Percentiles rank a stretch among this genome's conserved stretches.
phyloP scores from a whole-genome alignment of 2,113 vertebrate genomes.

The Nycticryphes semicollaris region DNA sequence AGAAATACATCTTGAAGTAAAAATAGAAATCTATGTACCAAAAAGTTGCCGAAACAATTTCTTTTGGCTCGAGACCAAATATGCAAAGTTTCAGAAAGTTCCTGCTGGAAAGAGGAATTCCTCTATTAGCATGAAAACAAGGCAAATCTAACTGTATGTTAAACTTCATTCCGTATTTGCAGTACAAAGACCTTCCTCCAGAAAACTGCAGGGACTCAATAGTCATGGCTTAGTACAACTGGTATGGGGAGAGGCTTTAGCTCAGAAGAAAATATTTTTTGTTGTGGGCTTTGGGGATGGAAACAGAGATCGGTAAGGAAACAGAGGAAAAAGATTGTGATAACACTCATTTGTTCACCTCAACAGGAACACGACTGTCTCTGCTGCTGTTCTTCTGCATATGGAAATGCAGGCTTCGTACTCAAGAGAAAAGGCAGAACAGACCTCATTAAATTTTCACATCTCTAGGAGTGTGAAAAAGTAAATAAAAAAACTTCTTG shows the following conservation, averaged over 20 bases:
- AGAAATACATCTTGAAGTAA: slow-evolving; percentile 6
- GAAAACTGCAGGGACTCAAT: neutral
- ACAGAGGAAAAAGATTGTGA: neutral
- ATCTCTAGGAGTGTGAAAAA: neutral
- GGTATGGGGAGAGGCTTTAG: neutral
- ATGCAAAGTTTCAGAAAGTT: neutral
- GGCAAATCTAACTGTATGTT: neutral
- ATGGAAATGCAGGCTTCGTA: neutral
- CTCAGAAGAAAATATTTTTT: neutral
- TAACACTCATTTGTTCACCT: neutral
- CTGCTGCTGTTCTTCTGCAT: neutral
- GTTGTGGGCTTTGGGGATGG: neutral
- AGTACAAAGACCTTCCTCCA: neutral
- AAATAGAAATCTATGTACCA: slow-evolving; percentile 6
- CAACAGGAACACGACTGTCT: neutral
- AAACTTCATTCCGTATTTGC: neutral
- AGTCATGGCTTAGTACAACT: neutral
- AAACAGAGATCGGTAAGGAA: neutral
- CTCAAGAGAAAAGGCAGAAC: neutral
- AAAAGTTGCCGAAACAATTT: slow-evolving; percentile 9
- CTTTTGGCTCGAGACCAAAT: slow-evolving; percentile 17
- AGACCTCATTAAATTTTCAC: neutral
- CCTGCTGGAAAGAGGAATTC: slow-evolving; percentile 13
- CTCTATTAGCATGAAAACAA: neutral
- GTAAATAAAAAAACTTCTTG: neutral